Conservation (phyloP, 2,797 vertebrate species). For the Anguilla megastoma region DNA sequence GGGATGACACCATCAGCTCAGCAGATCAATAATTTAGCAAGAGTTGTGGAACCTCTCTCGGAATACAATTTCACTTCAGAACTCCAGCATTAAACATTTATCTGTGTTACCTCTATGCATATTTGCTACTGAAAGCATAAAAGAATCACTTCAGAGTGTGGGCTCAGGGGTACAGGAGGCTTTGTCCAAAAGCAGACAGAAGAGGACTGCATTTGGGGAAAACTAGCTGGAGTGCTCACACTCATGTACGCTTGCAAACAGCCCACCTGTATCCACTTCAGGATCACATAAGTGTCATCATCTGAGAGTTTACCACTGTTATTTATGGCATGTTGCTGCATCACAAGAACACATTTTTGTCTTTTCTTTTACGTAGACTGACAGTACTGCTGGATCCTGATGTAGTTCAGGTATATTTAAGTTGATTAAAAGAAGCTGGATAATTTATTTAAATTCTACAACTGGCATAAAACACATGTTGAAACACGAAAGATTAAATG, state of each 20-base stretch:
- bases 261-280: conserved; percentile 18
- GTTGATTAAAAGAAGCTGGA: not conserved
- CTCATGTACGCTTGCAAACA: not conserved
- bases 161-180: conserved; percentile 10
- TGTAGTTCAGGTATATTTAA: not conserved
- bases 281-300: not conserved
- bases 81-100: conserved; percentile 3
- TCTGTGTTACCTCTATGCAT: not conserved
- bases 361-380: not conserved
- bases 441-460: not conserved
- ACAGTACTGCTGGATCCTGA: not conserved
- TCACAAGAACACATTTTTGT: not conserved
- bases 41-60: not conserved
- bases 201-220: not conserved
- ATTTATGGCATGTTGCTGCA: not conserved
- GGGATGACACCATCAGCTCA: not conserved
- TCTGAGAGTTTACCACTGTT: conserved; percentile 2
- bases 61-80: conserved; percentile 20
- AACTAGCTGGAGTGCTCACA: not conserved
- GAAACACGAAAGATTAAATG: not conserved
- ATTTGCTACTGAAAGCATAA: conserved; percentile 3
- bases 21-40: conserved; percentile 6
- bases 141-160: not conserved
- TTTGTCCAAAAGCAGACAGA: not conserved
- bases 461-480: not conserved